Conservation (phyloP, 2,797 vertebrate genomes). For the Galago senegalensis region DNA sequence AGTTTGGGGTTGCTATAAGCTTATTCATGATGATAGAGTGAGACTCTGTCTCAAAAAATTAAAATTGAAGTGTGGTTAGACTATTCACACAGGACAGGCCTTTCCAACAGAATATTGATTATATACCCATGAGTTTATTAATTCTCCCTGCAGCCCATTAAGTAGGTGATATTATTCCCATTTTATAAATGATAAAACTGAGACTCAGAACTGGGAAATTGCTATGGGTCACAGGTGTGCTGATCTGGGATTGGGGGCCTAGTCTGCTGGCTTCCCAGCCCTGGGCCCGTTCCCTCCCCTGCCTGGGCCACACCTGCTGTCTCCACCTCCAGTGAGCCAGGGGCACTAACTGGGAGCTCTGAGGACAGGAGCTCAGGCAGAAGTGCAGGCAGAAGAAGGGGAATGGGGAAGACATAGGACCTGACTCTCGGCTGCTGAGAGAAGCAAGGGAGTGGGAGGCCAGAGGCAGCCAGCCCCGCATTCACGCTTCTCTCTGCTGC, state of each 20-base stretch:
- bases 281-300: not conserved
- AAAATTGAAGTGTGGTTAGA: not conserved
- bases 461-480: fast-evolving
- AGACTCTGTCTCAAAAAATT: too few species aligned
- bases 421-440: not conserved
- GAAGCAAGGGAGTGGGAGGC: not conserved
- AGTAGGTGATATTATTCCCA: not conserved
- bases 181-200: not conserved
- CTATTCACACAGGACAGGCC: not conserved
- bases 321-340: not conserved
- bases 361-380: not conserved
- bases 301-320: not conserved
- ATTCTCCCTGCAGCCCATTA: not conserved
- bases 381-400: not conserved
- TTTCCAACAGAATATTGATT: not conserved
- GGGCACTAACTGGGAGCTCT: not conserved
- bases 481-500: not conserved
- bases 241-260: not conserved
- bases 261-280: not conserved
- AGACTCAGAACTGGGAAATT: not conserved
- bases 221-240: too few species aligned
- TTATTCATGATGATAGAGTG: too few species aligned
- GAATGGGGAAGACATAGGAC: too few species aligned
- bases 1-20: too few species aligned
- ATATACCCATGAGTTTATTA: not conserved